Conservation (phyloP, 2,113 vertebrate species). For the Oreochromis spilurus region DNA sequence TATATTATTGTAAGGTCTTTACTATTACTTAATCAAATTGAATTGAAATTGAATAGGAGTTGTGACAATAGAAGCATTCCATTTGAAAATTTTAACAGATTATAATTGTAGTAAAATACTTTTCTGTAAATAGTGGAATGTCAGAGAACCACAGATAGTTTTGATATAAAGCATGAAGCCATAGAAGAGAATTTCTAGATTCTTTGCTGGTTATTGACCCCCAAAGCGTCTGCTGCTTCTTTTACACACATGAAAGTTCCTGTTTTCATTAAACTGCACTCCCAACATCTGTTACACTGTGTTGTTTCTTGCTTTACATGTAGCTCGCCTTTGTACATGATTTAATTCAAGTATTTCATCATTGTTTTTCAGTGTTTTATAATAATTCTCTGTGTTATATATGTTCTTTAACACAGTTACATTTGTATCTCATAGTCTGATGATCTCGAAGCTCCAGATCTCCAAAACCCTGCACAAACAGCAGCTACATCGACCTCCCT, state of each 20-base stretch:
- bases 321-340: neutral
- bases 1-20: neutral
- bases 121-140: neutral
- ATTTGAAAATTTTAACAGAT: neutral
- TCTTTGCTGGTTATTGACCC: neutral
- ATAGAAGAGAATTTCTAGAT: neutral
- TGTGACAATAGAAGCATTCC: neutral
- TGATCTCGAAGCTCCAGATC: neutral
- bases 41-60: neutral
- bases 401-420: neutral
- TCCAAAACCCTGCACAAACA: neutral
- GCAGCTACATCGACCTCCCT: neutral
- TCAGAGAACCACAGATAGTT: neutral
- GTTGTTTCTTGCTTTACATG: neutral
- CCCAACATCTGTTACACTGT: neutral
- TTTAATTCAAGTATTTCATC: neutral
- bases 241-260: neutral
- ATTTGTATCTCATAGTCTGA: constrained; percentile 9
- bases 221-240: neutral
- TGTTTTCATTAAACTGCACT: neutral
- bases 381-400: neutral
- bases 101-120: neutral
- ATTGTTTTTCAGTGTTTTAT: neutral
- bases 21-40: neutral
- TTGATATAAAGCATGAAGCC: neutral